phyloP scores from a whole-genome alignment of 2,888 invertebrate species.

The Pseudoips prasinana region DNA sequence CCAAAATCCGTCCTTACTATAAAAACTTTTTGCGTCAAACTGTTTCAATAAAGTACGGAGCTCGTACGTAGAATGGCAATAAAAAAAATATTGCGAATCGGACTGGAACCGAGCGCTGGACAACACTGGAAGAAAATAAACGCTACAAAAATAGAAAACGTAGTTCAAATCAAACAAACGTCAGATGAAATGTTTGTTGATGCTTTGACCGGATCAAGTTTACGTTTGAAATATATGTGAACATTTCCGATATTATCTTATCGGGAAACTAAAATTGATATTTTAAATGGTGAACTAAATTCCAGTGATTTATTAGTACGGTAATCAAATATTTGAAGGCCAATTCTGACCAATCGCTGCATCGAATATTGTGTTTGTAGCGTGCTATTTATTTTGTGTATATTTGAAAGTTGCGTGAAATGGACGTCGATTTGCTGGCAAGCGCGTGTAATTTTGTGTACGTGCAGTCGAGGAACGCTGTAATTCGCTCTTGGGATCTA shows the following conservation, averaged over 20 bases:
- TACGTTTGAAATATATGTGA: constrained; percentile 1
- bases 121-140: constrained; percentile 30
- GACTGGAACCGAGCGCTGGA: constrained; percentile 17
- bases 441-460: constrained; percentile 47
- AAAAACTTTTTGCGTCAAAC: constrained; percentile 8
- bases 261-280: too few species aligned
- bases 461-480: constrained; percentile 48
- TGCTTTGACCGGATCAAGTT: constrained; percentile 4
- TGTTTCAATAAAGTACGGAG: constrained; percentile 20
- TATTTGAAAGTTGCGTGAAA: constrained; percentile 30
- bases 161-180: constrained; percentile 27
- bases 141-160: constrained; percentile 36
- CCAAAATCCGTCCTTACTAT: too few species aligned
- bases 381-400: constrained; percentile 6
- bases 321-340: not conserved
- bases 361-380: not conserved
- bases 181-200: constrained; percentile 17
- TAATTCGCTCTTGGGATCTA: constrained; percentile 61
- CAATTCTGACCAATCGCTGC: not conserved
- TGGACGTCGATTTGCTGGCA: constrained; percentile 34
- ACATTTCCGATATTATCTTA: too few species aligned
- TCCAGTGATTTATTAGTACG: too few species aligned
- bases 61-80: constrained; percentile 19
- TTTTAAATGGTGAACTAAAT: too few species aligned
- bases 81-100: constrained; percentile 17